phyloP scores from a whole-genome alignment of 1,140 invertebrate genomes.

The Hylaeus anthracinus region DNA sequence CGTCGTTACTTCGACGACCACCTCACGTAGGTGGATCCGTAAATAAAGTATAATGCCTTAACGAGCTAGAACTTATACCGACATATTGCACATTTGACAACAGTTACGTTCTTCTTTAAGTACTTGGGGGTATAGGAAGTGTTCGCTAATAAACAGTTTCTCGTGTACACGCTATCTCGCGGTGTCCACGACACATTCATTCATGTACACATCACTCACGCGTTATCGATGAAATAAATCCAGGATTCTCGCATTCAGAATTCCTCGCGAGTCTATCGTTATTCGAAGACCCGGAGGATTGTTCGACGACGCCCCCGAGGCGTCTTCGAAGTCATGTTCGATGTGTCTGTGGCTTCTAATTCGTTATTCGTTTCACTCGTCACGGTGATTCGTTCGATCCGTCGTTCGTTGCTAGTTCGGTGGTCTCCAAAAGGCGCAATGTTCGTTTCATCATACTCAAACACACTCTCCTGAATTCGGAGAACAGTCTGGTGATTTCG shows the following conservation, averaged over 20 bases:
- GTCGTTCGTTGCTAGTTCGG: slow-evolving; percentile 62
- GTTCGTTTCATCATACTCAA: slow-evolving; percentile 28
- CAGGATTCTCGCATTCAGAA: background rate
- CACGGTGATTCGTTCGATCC: slow-evolving; percentile 43
- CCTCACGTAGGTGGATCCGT: slow-evolving; percentile 55
- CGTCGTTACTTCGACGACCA: slow-evolving; percentile 30
- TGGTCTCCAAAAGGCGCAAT: slow-evolving; percentile 40
- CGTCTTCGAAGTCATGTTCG: slow-evolving; percentile 36
- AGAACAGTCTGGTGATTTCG: too few species aligned
- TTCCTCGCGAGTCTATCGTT: background rate
- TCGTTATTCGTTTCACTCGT: slow-evolving; percentile 24
- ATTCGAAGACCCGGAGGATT: background rate
- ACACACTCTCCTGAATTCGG: background rate
- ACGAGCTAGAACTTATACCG: slow-evolving; percentile 74
- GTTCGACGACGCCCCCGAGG: background rate
- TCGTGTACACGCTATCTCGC: slow-evolving; percentile 3
- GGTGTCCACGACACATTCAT: slow-evolving; percentile 5
- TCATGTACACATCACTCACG: background rate
- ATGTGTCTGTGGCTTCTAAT: slow-evolving; percentile 39
- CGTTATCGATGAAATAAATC: slow-evolving; percentile 34
- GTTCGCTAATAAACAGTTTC: slow-evolving; percentile 68
- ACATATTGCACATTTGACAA: slow-evolving; percentile 82
- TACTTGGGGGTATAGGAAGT: slow-evolving; percentile 78
- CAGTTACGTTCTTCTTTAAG: slow-evolving; percentile 78
- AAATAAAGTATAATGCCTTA: slow-evolving; percentile 77